Base-by-base conservation (phyloP, 2,113 vertebrate species). In the Vicugna pacos region DNA sequence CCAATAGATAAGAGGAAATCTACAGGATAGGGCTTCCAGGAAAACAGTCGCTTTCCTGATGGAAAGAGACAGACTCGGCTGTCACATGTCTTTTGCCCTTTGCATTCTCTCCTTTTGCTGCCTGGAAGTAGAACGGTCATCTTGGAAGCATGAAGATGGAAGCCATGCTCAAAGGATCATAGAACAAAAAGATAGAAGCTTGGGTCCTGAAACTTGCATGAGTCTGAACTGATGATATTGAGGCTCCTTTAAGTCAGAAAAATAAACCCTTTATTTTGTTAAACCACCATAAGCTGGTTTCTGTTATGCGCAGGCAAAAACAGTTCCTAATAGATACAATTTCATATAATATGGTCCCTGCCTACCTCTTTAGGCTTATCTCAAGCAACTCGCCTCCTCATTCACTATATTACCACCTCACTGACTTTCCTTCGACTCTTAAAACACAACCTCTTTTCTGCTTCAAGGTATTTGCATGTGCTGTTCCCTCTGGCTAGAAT, bases 261-360 rank as follows among this genome's bases (percentile, higher is more conserved):
- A 94, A 72, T 83, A 56, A 69, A 89, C 19, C 30, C 54, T 32
- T 88, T 73, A 50, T 65, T 92, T 58, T 76, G 83, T 94, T 92
- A 72, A 94, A 84, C 8, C 8, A 64, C 17, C 83, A 89, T 42
- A 85, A 70, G 1, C 69, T 83, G n/a, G 9, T 93, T 96, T 94
- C 62, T 80, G 17, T 80, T 90, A 67, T 1, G 50, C 52, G 19
- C 15, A 84, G 73, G 20, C 30, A 30, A 52, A 73, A 91, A 62
- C 38, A 73, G 48, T 83, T 83, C 38, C 28, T 87, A 79, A 65
- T 13, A 73, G 38, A 88, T 58, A 70, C 13, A 90, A 72, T 72
- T 48, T 26, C 70, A 19, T 16, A 90, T 89, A 35, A 15, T 58
- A 79, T 50, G 26, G 20, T n/a, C 42, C 52, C 67, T 90, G 62